phyloP scores from a whole-genome alignment of 2,113 vertebrate species.

The Thinocorus orbignyianus region DNA sequence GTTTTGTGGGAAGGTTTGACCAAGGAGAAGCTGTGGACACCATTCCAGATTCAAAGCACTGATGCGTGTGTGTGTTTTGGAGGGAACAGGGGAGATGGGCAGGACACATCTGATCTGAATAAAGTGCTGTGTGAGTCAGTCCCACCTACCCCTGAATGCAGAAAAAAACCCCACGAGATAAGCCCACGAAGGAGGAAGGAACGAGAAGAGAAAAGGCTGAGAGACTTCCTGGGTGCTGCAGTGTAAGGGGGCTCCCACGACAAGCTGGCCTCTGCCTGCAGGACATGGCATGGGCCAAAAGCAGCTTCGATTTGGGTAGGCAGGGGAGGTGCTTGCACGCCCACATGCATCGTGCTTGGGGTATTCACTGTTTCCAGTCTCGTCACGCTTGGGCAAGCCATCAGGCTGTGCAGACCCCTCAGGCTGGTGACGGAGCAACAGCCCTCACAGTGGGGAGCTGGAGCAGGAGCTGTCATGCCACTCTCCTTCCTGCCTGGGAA shows the following conservation, averaged over 20 bases:
- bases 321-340: neutral
- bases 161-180: neutral
- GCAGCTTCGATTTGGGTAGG: neutral
- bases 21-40: neutral
- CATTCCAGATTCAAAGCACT: neutral
- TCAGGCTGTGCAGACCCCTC: fast-evolving
- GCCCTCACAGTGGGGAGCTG: neutral
- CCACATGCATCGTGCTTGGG: neutral
- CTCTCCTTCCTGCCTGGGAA: neutral
- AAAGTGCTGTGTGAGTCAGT: neutral
- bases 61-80: neutral
- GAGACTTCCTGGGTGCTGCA: neutral
- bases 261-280: neutral
- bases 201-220: neutral
- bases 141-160: neutral
- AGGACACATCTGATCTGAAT: neutral
- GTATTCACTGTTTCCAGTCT: neutral
- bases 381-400: fast-evolving
- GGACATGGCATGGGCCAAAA: neutral
- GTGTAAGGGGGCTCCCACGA: neutral
- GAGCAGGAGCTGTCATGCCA: fast-evolving
- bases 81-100: neutral
- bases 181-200: neutral
- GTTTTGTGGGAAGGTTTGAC: neutral
- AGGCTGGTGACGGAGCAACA: neutral